Evolutionary conservation across 2,888 invertebrate species (phyloP), one percentile per base, ranked within the genome.

Genomic region (Tetheella fluctuosa): DNA sequence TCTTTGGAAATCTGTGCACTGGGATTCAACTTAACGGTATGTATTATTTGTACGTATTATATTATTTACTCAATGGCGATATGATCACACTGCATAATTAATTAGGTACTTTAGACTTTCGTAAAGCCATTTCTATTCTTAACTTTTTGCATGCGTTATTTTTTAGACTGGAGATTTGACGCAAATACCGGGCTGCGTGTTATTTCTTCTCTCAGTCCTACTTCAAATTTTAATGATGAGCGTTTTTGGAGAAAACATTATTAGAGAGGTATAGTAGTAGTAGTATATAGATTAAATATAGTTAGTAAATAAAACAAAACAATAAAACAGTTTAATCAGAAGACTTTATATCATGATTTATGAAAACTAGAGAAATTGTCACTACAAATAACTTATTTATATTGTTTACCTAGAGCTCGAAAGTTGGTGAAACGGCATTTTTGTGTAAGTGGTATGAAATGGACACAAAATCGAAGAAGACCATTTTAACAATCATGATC

Each of bases 1-100:
- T 90, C 91, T 1, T 55, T 90, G 37, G 83, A 86, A 77, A 91
- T 91, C 74, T 91, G 91, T 65, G 90, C 86, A 30, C 81, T 90
- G 12, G 89, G 90, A 59, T 91, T 91, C 68, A 90, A 88, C 77
- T 75, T 91, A 64, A 86, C 84, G 81, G 91, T 91, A 80, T 71
- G 70, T 68, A 63, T 1, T 34, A 8, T 3, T 13, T 8, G 7
- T 10, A 30, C 30, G 0, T 2, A 30, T 10, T 30, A 30, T 10
- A n/a, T n/a, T 30, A 8, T 8, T 25, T 25, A 25, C 6, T 25
- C 25, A 2, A 25, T 25, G n/a, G n/a, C n/a, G n/a, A n/a, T n/a
- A n/a, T n/a, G n/a, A 30, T 8, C 5, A 6, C 7, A 30, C 30
- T 30, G 8, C 2, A 30, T 30, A 30, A 30, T 8, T 6, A 30